phyloP scores from a whole-genome alignment of 2,113 vertebrate genomes.

The Centropristis striata region DNA sequence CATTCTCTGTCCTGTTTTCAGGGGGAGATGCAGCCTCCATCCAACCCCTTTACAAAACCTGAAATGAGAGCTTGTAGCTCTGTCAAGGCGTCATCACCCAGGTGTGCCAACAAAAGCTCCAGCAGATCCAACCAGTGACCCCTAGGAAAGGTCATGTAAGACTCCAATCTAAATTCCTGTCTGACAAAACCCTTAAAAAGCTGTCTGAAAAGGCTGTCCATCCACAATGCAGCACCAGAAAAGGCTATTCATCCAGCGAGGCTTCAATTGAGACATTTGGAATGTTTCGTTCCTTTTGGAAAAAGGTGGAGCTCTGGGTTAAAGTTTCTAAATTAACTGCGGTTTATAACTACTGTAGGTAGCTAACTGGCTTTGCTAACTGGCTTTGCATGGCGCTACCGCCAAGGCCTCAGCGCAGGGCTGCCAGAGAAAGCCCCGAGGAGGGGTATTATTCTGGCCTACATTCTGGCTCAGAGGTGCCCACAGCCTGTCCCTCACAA shows the following conservation, averaged over 20 bases:
- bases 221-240: constrained; percentile 55
- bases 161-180: constrained; percentile 85
- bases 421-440: constrained; percentile 67
- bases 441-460: constrained; percentile 71
- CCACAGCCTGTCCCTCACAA: constrained; percentile 71
- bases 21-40: constrained; percentile 4
- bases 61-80: constrained; percentile 76
- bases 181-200: constrained; percentile 76
- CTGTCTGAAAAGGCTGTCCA: constrained; percentile 67
- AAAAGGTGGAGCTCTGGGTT: constrained; percentile 63
- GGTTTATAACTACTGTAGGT: constrained; percentile 62
- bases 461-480: constrained; percentile 70
- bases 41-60: constrained; percentile 57
- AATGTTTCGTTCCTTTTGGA: constrained; percentile 63
- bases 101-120: constrained; percentile 86
- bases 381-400: constrained; percentile 69
- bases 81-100: constrained; percentile 80
- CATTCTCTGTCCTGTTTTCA: not conserved
- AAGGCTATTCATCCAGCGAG: constrained; percentile 54
- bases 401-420: constrained; percentile 41
- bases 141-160: constrained; percentile 80
- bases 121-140: constrained; percentile 80
- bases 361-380: constrained; percentile 75
- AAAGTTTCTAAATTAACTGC: constrained; percentile 72
- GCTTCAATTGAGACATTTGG: constrained; percentile 71